Evolutionary conservation across 2,113 vertebrate genomes (phyloP).

Genomic region (Thunnus thynnus): DNA sequence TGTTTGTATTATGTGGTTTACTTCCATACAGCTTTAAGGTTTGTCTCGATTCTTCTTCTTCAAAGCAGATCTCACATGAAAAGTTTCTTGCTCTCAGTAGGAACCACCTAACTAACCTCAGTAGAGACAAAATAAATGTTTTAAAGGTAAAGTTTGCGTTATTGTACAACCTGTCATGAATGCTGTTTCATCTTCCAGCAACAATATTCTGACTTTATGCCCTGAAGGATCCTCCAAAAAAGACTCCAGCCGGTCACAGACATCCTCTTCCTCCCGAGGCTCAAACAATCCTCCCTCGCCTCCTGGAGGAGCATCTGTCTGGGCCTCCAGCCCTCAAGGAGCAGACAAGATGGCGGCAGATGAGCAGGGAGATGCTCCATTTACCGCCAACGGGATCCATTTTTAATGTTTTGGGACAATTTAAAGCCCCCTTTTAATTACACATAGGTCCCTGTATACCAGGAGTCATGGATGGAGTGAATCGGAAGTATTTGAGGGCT

Average conservation of each 20-base stretch:
- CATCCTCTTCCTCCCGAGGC: constrained; percentile 40
- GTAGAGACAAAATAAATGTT: too few relatives aligned
- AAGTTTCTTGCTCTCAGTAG: too few relatives aligned
- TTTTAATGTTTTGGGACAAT: constrained; percentile 75
- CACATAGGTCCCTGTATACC: constrained; percentile 58
- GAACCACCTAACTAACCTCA: too few relatives aligned
- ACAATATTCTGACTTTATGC: background rate
- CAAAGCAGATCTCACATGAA: too few relatives aligned
- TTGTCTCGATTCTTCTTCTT: too few relatives aligned
- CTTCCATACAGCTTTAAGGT: too few relatives aligned
- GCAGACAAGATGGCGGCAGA: constrained; percentile 60
- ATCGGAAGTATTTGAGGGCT: constrained; percentile 16
- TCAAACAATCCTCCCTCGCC: constrained; percentile 12
- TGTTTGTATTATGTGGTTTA: too few relatives aligned
- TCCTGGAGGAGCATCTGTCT: constrained; percentile 67
- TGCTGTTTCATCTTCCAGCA: background rate
- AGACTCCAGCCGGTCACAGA: constrained; percentile 14
- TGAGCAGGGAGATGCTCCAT: constrained; percentile 68
- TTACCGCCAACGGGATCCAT: constrained; percentile 72
- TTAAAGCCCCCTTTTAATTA: constrained; percentile 73
- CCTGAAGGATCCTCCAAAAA: background rate
- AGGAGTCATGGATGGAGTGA: constrained; percentile 42
- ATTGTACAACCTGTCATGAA: background rate
- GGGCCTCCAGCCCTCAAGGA: constrained; percentile 51
- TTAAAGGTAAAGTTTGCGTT: background rate